Conservation (phyloP, 2,113 vertebrate species). For the Piaya cayana region DNA sequence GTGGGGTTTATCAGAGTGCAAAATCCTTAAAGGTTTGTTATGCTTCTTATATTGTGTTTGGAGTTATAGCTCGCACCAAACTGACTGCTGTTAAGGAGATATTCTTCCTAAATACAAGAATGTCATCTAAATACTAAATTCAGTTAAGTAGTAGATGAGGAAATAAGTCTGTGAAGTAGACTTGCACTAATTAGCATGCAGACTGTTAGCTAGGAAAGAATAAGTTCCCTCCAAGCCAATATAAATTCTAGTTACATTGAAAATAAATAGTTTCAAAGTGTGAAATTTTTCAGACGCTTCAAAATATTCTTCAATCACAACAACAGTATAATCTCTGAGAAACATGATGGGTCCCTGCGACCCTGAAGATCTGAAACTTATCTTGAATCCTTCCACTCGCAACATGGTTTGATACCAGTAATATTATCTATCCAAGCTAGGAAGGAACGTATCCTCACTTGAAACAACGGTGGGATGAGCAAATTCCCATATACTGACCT, state of each 20-base stretch:
- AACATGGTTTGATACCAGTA: neutral
- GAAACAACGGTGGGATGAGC: no score
- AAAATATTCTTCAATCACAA: neutral
- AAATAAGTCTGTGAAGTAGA: neutral
- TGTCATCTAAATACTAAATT: neutral
- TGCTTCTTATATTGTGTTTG: neutral
- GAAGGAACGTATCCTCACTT: neutral
- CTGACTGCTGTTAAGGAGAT: neutral
- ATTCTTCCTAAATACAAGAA: neutral
- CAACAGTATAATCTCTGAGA: neutral
- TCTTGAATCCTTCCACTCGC: neutral
- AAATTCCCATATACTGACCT: rapidly evolving
- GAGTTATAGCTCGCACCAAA: neutral
- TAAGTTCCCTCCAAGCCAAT: neutral
- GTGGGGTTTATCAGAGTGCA: neutral
- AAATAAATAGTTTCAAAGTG: neutral
- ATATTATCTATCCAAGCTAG: neutral
- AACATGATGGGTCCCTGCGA: rapidly evolving
- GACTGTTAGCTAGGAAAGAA: neutral
- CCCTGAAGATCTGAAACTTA: neutral
- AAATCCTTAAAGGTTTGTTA: neutral
- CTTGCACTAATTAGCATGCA: neutral
- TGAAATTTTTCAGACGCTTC: neutral
- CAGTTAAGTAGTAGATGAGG: neutral
- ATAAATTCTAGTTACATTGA: neutral